phyloP scores from a whole-genome alignment of 2,888 invertebrate species.

The Cheilosia impressa region DNA sequence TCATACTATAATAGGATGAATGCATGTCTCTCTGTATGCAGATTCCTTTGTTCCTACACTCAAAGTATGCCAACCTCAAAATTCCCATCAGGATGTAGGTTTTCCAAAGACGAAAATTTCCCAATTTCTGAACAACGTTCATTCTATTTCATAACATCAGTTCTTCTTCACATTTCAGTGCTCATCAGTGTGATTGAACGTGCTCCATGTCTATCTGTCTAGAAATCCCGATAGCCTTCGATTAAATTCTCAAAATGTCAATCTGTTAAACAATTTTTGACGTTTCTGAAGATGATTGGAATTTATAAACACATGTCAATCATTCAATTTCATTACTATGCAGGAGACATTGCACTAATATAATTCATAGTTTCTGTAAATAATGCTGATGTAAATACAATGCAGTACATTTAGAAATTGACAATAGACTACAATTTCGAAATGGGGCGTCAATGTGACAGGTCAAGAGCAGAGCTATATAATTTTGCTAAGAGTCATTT shows the following conservation, averaged over 20 bases:
- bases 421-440: too few relatives aligned
- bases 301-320: slow-evolving; percentile 19
- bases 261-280: slow-evolving; percentile 16
- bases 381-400: background rate
- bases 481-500: too few relatives aligned
- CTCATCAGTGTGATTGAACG: background rate
- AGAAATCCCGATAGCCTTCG: background rate
- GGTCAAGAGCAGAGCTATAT: too few relatives aligned
- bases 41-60: too few relatives aligned
- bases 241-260: slow-evolving; percentile 28
- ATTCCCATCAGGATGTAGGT: too few relatives aligned
- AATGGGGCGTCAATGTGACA: too few relatives aligned
- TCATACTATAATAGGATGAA: too few relatives aligned
- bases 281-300: slow-evolving; percentile 16
- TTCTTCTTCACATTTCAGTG: background rate
- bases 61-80: too few relatives aligned
- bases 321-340: slow-evolving; percentile 40
- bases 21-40: too few relatives aligned
- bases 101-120: too few relatives aligned
- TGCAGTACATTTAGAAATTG: too few relatives aligned
- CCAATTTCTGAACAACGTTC: too few relatives aligned
- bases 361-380: slow-evolving; percentile 15
- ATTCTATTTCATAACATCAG: background rate
- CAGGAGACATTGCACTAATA: slow-evolving; percentile 11
- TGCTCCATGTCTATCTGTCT: background rate